Evolutionary conservation across 2,888 invertebrate genomes (phyloP), one percentile per base, ranked within the genome.

Genomic region (Meloe dianella): DNA sequence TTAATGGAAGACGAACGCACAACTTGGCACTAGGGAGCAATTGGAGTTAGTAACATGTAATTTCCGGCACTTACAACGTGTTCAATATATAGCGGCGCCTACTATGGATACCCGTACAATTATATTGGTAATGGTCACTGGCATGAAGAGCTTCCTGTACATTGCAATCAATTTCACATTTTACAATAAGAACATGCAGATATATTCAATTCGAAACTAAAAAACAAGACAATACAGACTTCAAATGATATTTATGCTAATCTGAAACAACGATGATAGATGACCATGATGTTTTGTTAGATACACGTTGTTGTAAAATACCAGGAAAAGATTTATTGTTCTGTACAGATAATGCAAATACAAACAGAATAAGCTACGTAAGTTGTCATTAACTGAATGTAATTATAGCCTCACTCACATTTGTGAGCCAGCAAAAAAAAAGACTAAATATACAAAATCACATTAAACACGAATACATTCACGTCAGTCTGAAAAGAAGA

Each of bases 81-180:
- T 64, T 64, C 65, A 68, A 71, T 71, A 69, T 66, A 71, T 69
- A 22, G 27, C 65, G 70, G 70, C 70, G 72, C 70, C 72, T 72
- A 56, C 47, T 60, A 58, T 61, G 62, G 65, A 59, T 57, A 62
- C 32, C 54, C 14, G 20, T 41, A 54, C 61, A 61, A 61, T 51
- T 59, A 58, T 47, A 58, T 41, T 59, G 41, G 61, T 62, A 59
- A 60, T 57, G 61, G 67, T 41, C n/a, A 17, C 17, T 41, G 41
- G n/a, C 17, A 41, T 8, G 7, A n/a, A n/a, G n/a, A 41, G 41
- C 41, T 41, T 17, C 17, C 6, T 5, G 7, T 41, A 6, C 8
- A 41, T n/a, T 17, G n/a, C 41, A 41, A 41, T 41, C 41, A 41
- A 41, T 41, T 41, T 17, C 17, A 41, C 41, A 41, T 4, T 41